Evolutionary conservation across 2,797 vertebrate genomes (phyloP).

Genomic region (Brachymystax lenok): DNA sequence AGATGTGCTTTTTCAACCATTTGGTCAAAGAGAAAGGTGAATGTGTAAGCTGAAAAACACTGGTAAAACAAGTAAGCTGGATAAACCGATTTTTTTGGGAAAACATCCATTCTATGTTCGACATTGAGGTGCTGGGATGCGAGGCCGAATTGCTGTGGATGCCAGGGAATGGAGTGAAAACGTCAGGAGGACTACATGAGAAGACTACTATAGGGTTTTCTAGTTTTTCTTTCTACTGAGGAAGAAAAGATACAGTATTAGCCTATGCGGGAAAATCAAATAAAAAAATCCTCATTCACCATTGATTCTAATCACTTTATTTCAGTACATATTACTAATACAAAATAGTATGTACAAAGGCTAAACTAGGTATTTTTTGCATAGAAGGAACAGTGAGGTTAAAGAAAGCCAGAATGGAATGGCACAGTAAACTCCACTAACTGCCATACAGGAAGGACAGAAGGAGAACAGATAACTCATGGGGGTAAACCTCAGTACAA

Average conservation of each 20-base stretch:
- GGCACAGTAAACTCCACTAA: conserved; percentile 69
- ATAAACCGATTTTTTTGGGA: too few relatives aligned
- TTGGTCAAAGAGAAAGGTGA: too few relatives aligned
- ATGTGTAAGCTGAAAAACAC: too few relatives aligned
- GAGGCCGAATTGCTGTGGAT: too few relatives aligned
- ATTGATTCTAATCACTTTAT: conserved; percentile 74
- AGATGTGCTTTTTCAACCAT: too few relatives aligned
- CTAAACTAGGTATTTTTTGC: conserved; percentile 80
- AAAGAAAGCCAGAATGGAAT: conserved; percentile 75
- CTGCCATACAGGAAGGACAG: conserved; percentile 60
- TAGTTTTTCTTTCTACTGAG: neutral
- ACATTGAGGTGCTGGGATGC: too few relatives aligned
- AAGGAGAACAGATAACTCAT: conserved; percentile 50
- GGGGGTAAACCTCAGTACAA: conserved; percentile 54
- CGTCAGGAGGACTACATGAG: too few relatives aligned
- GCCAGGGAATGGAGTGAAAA: too few relatives aligned
- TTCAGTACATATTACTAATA: conserved; percentile 81
- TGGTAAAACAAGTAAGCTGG: too few relatives aligned
- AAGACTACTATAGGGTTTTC: too few relatives aligned
- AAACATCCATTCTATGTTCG: too few relatives aligned
- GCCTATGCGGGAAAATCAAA: conserved; percentile 29
- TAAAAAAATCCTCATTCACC: conserved; percentile 35
- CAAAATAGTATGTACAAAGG: conserved; percentile 84
- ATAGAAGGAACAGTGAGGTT: conserved; percentile 81
- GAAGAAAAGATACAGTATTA: conserved; percentile 15